Evolutionary conservation across 2,113 vertebrate genomes (phyloP).

Genomic region (Chiloscyllium plagiosum): DNA sequence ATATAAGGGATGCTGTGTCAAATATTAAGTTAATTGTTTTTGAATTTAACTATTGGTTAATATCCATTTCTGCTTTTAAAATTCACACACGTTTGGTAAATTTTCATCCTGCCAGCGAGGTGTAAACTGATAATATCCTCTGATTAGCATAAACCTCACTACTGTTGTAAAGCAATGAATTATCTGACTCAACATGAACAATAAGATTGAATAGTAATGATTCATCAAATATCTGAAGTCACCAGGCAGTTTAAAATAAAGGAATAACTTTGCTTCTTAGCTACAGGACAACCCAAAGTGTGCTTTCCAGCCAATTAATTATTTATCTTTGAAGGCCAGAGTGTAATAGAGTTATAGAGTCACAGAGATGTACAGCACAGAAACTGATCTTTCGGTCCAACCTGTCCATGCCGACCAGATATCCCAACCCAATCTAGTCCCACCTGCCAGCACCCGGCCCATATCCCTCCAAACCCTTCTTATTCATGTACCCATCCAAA

Average conservation of each 20-base stretch:
- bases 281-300: neutral
- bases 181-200: neutral
- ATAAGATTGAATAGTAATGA: neutral
- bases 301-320: neutral
- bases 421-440: too few species aligned
- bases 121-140: neutral
- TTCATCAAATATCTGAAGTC: neutral
- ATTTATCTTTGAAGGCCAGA: neutral
- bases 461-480: too few species aligned
- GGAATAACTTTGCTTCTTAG: neutral
- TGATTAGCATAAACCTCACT: neutral
- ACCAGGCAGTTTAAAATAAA: neutral
- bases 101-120: neutral
- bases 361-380: too few species aligned
- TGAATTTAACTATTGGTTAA: neutral
- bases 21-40: neutral
- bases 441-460: too few species aligned
- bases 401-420: too few species aligned
- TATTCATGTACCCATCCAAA: too few species aligned
- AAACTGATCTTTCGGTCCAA: too few species aligned
- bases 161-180: neutral
- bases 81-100: neutral
- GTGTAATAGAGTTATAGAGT: neutral
- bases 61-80: neutral
- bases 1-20: neutral